Conservation (phyloP, 2,888 invertebrate species). For the Noctua fimbriata region DNA sequence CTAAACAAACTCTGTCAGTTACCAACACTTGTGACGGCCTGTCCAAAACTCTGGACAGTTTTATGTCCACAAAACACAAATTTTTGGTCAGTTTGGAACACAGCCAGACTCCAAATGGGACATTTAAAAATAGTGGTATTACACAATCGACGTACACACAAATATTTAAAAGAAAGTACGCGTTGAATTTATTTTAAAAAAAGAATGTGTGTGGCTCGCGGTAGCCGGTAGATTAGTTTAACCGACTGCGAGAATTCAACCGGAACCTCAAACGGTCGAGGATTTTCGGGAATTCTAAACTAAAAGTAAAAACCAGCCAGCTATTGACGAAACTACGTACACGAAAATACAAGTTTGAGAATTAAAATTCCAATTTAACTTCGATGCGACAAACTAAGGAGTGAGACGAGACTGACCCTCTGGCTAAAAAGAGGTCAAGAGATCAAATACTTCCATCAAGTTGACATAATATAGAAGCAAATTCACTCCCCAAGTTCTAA, state of each 20-base stretch:
- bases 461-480: conserved; percentile 16
- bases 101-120: conserved; percentile 57
- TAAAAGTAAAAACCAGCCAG: conserved; percentile 31
- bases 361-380: conserved; percentile 38
- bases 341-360: conserved; percentile 18
- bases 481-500: neutral
- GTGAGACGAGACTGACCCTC: neutral
- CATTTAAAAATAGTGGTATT: conserved; percentile 62
- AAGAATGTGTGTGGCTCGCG: conserved; percentile 1
- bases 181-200: conserved; percentile 36
- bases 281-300: conserved; percentile 39
- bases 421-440: conserved; percentile 37
- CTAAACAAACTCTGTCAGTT: conserved; percentile 66
- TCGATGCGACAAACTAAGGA: conserved; percentile 15
- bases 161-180: conserved; percentile 50
- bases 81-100: conserved; percentile 55
- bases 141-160: conserved; percentile 43
- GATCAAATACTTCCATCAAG: conserved; percentile 30
- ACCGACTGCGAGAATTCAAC: conserved; percentile 35
- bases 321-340: conserved; percentile 13
- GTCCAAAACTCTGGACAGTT: conserved; percentile 35
- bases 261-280: conserved; percentile 41
- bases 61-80: conserved; percentile 39
- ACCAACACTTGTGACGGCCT: conserved; percentile 52
- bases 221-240: conserved; percentile 33